These are phyloP conservation scores for Eubasilissa splendida DNA, from an alignment of 2,888 invertebrate genomes.

Conservation along the genomic window DNA sequence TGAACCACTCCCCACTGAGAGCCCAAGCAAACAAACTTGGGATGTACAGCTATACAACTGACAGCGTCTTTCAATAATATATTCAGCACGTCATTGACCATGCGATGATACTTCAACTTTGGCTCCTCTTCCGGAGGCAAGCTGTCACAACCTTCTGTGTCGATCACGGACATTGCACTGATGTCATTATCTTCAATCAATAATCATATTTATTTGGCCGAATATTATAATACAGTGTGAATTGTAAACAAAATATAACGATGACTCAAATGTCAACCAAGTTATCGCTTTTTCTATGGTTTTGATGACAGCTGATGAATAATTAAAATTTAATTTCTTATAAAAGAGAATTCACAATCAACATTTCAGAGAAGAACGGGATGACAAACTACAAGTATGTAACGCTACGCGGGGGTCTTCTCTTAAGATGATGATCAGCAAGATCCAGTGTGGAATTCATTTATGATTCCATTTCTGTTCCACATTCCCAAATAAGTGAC, in stretches of 20 bases:
- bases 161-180: conserved; percentile 27
- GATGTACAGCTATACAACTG: conserved; percentile 93
- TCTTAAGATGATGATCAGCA: no score
- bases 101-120: conserved; percentile 91
- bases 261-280: conserved; percentile 21
- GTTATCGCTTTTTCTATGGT: conserved; percentile 13
- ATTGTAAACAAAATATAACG: conserved; percentile 27
- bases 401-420: no score
- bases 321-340: not conserved
- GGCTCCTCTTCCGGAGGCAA: conserved; percentile 77
- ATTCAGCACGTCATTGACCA: conserved; percentile 88
- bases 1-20: conserved; percentile 94
- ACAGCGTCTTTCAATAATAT: conserved; percentile 89
- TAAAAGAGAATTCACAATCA: no score
- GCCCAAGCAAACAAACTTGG: conserved; percentile 95
- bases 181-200: not conserved
- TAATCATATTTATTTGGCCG: conserved; percentile 1
- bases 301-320: conserved; percentile 24
- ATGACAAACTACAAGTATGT: no score
- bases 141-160: conserved; percentile 43
- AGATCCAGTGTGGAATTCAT: no score
- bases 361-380: no score
- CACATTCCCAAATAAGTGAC: no score
- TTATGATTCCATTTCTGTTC: no score
- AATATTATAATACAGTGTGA: not conserved